Conservation (phyloP, 1,140 invertebrate species). For the Epicauta chinensis region DNA sequence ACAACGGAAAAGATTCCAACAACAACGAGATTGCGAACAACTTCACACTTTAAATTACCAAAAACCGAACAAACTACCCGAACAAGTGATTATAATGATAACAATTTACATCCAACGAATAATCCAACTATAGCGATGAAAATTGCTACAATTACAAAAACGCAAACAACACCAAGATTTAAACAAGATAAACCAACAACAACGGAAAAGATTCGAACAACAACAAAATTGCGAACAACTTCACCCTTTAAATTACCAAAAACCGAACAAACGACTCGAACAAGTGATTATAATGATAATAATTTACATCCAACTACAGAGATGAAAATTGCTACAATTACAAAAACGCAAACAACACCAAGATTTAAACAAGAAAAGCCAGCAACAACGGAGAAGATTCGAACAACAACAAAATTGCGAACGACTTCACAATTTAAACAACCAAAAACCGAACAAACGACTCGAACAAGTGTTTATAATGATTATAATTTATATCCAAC, state of each 20-base stretch:
- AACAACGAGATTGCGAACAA: slow-evolving; percentile 15
- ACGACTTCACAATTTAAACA: no score
- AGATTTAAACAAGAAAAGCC: neutral
- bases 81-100: slow-evolving; percentile 1
- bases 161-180: neutral
- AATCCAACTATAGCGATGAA: neutral
- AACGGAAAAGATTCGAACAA: slow-evolving; percentile 9
- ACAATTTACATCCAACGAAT: slow-evolving; percentile 1
- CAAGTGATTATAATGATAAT: neutral
- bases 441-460: no score
- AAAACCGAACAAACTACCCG: no score
- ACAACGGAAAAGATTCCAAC: slow-evolving; percentile 7
- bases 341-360: neutral
- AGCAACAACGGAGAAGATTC: slow-evolving; percentile 1
- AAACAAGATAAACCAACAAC: neutral
- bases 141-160: neutral
- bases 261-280: no score
- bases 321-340: neutral
- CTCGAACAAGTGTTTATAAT: slow-evolving; percentile 1
- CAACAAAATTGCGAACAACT: slow-evolving; percentile 14
- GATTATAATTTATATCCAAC: slow-evolving; percentile 1
- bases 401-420: slow-evolving; percentile 16
- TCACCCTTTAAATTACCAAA: no score
- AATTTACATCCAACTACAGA: neutral
- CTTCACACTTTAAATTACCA: no score